Conservation (phyloP, 2,797 vertebrate species). For the Vipera latastei region DNA sequence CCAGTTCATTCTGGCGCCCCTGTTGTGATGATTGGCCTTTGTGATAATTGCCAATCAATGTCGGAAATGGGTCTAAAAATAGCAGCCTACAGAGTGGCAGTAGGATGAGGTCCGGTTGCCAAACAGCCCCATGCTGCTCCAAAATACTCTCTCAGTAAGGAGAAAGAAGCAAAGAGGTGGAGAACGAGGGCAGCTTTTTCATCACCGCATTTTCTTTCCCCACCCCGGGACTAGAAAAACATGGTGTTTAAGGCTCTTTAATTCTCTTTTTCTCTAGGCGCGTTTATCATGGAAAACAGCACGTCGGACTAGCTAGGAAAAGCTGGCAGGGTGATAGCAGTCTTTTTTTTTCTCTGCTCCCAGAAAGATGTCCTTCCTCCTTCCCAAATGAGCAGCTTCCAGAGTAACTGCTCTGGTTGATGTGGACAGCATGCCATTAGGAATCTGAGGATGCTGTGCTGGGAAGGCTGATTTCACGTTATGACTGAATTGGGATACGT, state of each 20-base stretch:
- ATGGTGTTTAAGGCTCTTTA: neutral
- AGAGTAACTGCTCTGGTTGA: neutral
- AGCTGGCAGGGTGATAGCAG: neutral
- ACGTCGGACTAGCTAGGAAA: neutral
- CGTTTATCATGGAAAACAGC: neutral
- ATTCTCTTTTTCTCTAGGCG: neutral
- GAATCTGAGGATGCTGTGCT: neutral
- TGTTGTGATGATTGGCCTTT: constrained; percentile 13
- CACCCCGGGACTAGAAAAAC: neutral
- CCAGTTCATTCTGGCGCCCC: neutral
- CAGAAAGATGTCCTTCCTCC: neutral
- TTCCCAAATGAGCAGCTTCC: neutral
- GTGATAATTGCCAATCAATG: constrained; percentile 43
- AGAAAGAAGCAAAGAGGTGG: neutral
- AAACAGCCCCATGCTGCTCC: neutral
- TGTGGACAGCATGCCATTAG: neutral
- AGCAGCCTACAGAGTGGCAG: neutral
- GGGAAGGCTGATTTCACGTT: neutral
- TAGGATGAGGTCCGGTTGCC: neutral
- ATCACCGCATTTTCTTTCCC: neutral
- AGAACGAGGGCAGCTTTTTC: neutral
- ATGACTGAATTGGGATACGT: neutral
- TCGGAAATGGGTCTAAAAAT: constrained; percentile 55
- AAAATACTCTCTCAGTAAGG: neutral
- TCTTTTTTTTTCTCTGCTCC: neutral